phyloP scores from a whole-genome alignment of 2,888 invertebrate genomes.

The Apodemia mormo region DNA sequence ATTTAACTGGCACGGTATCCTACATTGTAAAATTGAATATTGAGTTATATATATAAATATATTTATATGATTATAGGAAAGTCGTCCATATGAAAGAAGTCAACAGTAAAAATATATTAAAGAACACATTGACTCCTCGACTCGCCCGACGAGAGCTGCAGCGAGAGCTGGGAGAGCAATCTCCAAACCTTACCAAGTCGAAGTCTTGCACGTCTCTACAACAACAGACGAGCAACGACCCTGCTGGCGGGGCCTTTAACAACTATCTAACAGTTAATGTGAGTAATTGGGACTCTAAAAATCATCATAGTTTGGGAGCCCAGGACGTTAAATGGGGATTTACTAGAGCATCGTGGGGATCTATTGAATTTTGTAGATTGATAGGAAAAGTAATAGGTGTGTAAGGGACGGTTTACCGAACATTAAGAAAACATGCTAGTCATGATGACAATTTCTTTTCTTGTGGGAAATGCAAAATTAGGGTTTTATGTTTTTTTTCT shows the following conservation, averaged over 20 bases:
- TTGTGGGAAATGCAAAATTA: too few species aligned
- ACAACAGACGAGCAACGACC: constrained; percentile 73
- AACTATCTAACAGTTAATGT: constrained; percentile 90
- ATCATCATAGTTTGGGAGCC: too few species aligned
- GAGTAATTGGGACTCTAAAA: constrained; percentile 48
- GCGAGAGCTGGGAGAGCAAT: constrained; percentile 82
- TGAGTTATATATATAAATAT: too few species aligned
- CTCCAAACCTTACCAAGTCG: constrained; percentile 83
- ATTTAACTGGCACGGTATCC: too few species aligned
- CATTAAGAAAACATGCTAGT: too few species aligned
- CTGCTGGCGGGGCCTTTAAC: constrained; percentile 82
- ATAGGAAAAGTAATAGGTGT: too few species aligned
- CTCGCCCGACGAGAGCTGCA: constrained; percentile 86
- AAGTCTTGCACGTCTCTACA: constrained; percentile 88
- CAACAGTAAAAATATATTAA: constrained; percentile 91
- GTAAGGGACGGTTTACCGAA: too few species aligned
- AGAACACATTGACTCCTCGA: constrained; percentile 90
- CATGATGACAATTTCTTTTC: too few species aligned
- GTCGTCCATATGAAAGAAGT: constrained; percentile 87
- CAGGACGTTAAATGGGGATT: too few species aligned
- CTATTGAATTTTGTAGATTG: too few species aligned
- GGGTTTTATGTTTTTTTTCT: too few species aligned
- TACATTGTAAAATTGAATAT: background rate
- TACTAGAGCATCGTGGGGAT: too few species aligned
- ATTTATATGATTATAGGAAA: constrained; percentile 73